Conservation (phyloP, 2,888 invertebrate genomes). For the Dasysyrphus albostriatus region DNA sequence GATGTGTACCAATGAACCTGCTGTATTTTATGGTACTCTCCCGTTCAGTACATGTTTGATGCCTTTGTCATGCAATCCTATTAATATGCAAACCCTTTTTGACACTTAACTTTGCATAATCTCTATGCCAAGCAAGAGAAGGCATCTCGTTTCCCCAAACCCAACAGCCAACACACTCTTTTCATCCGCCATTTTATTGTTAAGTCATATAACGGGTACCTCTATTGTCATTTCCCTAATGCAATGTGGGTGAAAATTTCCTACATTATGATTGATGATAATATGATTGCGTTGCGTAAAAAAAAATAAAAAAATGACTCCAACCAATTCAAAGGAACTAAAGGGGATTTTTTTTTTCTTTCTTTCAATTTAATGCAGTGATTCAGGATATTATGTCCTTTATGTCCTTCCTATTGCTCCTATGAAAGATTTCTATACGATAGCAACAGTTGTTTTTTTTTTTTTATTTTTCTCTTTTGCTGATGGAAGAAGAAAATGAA, state of each 20-base stretch:
- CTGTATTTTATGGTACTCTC: conserved; percentile 20
- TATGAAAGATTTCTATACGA: conserved; percentile 22
- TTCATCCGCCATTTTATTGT: conserved; percentile 26
- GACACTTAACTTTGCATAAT: conserved; percentile 74
- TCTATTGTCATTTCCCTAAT: conserved; percentile 28
- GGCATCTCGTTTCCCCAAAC: background rate
- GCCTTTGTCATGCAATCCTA: conserved; percentile 68
- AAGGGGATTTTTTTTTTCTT: conserved; percentile 35
- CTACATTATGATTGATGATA: conserved; percentile 72
- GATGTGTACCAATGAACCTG: conserved; percentile 16
- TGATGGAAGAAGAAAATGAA: conserved; percentile 34
- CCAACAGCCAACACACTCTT: background rate
- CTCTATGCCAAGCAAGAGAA: background rate
- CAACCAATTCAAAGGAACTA: conserved; percentile 23
- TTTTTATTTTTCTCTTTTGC: background rate
- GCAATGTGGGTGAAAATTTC: conserved; percentile 31
- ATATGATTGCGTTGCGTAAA: conserved; percentile 66
- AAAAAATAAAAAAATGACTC: conserved; percentile 10
- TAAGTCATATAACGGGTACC: conserved; percentile 23
- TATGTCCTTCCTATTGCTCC: conserved; percentile 54
- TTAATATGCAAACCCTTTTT: conserved; percentile 73
- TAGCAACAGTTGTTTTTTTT: conserved; percentile 21
- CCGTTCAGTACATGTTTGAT: conserved; percentile 36
- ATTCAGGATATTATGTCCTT: conserved; percentile 68
- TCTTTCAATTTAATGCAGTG: conserved; percentile 69